A percentile compares a stretch with the other conserved stretches of the same genome.
Conservation (phyloP, 1,140 invertebrate genomes). For the Matsumurasca onukii region DNA sequence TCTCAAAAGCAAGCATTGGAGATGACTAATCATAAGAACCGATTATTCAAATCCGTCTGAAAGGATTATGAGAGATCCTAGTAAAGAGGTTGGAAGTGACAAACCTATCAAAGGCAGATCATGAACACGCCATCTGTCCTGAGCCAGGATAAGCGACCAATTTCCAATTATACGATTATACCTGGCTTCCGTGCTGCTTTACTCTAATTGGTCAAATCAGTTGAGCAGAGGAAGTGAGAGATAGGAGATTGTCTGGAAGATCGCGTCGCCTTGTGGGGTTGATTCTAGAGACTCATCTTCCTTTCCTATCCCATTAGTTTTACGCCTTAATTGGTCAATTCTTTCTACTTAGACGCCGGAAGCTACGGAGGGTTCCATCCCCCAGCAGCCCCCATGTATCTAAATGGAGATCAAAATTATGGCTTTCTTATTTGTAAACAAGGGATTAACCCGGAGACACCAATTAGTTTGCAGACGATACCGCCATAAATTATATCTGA, state of each 20-base stretch:
- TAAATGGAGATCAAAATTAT: conserved; percentile 17
- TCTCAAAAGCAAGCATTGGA: too few species aligned
- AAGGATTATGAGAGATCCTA: too few species aligned
- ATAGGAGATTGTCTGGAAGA: too few species aligned
- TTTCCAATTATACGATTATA: neutral
- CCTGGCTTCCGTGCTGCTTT: neutral
- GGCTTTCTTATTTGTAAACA: conserved; percentile 15
- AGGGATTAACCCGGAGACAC: too few species aligned
- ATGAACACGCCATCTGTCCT: neutral
- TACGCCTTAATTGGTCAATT: conserved; percentile 16
- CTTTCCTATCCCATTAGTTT: conserved; percentile 12
- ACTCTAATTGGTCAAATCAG: conserved; percentile 2
- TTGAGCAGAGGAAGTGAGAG: conserved; percentile 2
- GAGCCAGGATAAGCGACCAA: neutral
- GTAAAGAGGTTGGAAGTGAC: too few species aligned
- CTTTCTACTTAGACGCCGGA: conserved; percentile 17
- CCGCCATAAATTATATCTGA: too few species aligned
- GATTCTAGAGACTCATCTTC: neutral
- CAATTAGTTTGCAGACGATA: too few species aligned
- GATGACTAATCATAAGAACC: too few species aligned
- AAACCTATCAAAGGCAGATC: too few species aligned
- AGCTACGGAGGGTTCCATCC: neutral
- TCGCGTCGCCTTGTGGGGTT: too few species aligned
- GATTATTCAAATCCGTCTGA: too few species aligned
- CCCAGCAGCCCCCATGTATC: conserved; percentile 4